Conservation (phyloP, 2,797 vertebrate genomes). For the Clarias pachynema region DNA sequence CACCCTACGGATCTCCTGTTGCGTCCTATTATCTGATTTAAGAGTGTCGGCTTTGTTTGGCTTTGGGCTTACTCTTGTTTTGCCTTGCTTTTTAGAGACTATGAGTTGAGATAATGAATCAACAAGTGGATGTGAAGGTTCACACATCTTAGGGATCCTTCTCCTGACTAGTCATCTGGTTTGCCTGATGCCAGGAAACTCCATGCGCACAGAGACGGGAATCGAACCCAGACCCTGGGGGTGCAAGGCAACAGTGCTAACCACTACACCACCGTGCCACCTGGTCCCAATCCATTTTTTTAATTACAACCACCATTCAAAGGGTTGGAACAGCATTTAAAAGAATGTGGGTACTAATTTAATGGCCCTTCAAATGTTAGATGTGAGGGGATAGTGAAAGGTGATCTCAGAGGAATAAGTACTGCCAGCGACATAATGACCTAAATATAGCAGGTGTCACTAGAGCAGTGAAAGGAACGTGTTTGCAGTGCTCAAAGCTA, state of each 20-base stretch:
- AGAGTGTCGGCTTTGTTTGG: constrained; percentile 67
- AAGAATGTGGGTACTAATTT: constrained; percentile 39
- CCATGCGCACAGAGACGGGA: no score
- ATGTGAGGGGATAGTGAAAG: constrained; percentile 71
- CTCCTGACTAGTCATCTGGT: constrained; percentile 62
- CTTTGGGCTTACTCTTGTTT: constrained; percentile 66
- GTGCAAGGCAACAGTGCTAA: not conserved
- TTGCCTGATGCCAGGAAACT: constrained; percentile 36
- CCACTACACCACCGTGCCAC: not conserved
- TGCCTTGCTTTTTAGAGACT: constrained; percentile 64
- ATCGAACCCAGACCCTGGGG: no score
- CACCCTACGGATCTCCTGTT: constrained; percentile 50
- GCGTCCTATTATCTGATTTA: constrained; percentile 66
- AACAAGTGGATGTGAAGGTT: constrained; percentile 55
- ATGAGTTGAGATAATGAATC: constrained; percentile 70
- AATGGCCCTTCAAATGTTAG: constrained; percentile 67
- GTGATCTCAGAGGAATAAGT: constrained; percentile 61
- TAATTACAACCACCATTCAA: not conserved
- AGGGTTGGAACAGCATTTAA: constrained; percentile 21
- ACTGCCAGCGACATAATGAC: constrained; percentile 57
- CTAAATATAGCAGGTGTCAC: constrained; percentile 78
- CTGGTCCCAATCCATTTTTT: no score
- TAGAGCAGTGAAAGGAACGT: constrained; percentile 69
- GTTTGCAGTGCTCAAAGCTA: constrained; percentile 63
- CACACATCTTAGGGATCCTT: constrained; percentile 56